phyloP scores from a whole-genome alignment of 2,888 invertebrate genomes.

The Sepiola atlantica region DNA sequence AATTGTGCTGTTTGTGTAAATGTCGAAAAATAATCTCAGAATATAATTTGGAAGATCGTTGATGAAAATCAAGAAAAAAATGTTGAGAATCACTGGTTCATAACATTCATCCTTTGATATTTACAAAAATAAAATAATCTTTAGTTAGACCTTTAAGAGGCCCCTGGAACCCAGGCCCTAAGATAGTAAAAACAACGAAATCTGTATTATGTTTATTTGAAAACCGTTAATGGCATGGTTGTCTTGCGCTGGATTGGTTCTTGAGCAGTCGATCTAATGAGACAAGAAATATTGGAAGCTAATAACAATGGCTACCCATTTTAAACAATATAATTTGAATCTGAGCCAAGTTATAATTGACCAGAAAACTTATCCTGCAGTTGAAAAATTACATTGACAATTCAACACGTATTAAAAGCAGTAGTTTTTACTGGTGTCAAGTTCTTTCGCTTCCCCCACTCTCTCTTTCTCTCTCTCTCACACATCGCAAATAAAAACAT shows the following conservation, averaged over 20 bases:
- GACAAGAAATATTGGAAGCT: background rate
- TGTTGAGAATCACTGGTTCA: too few species aligned
- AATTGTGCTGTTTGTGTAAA: too few species aligned
- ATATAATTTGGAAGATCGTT: too few species aligned
- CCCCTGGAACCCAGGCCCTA: too few species aligned
- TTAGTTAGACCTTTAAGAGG: too few species aligned
- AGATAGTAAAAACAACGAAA: too few species aligned
- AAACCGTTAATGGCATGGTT: background rate
- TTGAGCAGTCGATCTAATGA: background rate
- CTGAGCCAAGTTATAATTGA: background rate
- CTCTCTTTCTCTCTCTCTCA: background rate
- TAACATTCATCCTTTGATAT: too few species aligned
- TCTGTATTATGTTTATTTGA: background rate
- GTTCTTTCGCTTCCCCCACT: too few species aligned
- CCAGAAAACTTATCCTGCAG: background rate
- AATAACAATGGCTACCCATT: background rate
- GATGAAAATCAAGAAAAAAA: too few species aligned
- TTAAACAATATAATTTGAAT: background rate
- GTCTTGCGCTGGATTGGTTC: background rate
- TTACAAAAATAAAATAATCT: too few species aligned
- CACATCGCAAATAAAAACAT: background rate
- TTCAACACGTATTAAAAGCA: background rate
- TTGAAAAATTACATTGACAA: background rate
- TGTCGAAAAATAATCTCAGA: too few species aligned
- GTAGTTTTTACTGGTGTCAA: background rate